A percentile compares a stretch with the other conserved stretches of the same genome.
Conservation (phyloP, 1,140 invertebrate genomes). For the Nebria ingens region DNA sequence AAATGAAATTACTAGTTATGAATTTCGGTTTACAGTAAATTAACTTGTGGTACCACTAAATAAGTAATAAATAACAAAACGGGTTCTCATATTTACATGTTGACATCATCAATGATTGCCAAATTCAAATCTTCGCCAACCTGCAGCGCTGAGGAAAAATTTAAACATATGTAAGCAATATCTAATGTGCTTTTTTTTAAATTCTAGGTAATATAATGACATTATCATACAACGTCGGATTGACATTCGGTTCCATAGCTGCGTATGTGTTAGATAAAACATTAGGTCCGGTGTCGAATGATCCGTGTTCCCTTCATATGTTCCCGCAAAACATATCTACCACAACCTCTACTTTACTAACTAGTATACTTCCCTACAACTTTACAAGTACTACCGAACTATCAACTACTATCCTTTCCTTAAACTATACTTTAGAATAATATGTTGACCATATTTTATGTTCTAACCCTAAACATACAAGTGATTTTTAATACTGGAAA, state of each 20-base stretch:
- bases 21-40: too few species aligned
- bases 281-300: constrained; percentile 47
- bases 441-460: neutral
- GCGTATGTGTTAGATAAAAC: constrained; percentile 71
- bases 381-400: neutral
- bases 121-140: too few species aligned
- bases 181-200: neutral
- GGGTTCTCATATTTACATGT: too few species aligned
- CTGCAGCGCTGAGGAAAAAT: constrained; percentile 4
- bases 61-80: too few species aligned
- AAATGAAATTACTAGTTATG: too few species aligned
- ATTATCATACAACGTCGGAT: constrained; percentile 73
- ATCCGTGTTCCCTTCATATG: constrained; percentile 27
- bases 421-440: neutral
- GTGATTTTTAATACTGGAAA: too few species aligned
- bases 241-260: constrained; percentile 69
- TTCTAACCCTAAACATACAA: too few species aligned
- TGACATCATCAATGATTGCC: too few species aligned
- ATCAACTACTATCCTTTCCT: neutral
- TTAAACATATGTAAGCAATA: constrained; percentile 4
- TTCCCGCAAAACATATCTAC: neutral
- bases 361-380: neutral
- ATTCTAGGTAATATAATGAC: constrained; percentile 83
- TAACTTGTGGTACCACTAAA: too few species aligned
- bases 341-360: neutral